Percentiles rank a stretch among this genome's conserved stretches.
Conservation (phyloP, 2,113 vertebrate genomes). For the Brachirus orientalis region DNA sequence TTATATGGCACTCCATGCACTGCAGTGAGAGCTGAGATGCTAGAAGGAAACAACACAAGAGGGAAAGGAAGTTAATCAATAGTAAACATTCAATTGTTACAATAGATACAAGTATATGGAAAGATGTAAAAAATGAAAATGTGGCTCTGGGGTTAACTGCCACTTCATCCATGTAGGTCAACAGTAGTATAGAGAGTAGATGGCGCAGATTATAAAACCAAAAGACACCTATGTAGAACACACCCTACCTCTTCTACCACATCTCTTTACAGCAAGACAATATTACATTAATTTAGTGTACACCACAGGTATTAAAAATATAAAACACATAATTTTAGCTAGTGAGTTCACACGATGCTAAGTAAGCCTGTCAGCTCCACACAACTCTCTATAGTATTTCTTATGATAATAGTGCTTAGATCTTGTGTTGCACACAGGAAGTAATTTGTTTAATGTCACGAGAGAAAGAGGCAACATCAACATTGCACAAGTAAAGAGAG, state of each 20-base stretch:
- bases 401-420: no score
- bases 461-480: no score
- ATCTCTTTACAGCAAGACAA: no score
- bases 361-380: no score
- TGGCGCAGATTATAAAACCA: not conserved
- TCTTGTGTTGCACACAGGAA: no score
- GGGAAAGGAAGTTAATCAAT: not conserved
- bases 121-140: not conserved
- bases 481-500: no score
- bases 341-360: no score
- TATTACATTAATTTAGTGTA: not conserved
- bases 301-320: not conserved
- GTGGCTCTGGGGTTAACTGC: not conserved
- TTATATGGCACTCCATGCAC: conserved; percentile 84
- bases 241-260: no score
- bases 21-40: conserved; percentile 82
- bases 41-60: conserved; percentile 38
- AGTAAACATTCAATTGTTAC: not conserved
- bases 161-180: not conserved
- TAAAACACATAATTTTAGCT: no score
- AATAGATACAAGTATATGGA: not conserved
- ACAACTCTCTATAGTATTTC: no score
- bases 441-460: no score
- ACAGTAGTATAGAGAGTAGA: not conserved
- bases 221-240: no score